Percentiles rank a stretch among this genome's conserved stretches.
phyloP scores from a whole-genome alignment of 64 coral and sea anemone genomes.

The Orbicella faveolata region DNA sequence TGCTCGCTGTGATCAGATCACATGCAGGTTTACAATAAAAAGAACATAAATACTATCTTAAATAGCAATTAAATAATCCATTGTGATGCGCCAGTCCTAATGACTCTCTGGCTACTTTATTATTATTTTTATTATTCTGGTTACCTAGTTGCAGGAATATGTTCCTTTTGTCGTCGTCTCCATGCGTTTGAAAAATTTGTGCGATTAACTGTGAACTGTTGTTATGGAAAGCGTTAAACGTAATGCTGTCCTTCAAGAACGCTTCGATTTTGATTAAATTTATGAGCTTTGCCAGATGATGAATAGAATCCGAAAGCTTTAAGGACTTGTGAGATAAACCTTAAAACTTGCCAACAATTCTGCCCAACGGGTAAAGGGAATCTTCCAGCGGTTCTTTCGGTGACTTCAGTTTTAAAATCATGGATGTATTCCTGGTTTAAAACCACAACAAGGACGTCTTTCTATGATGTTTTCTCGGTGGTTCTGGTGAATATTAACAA shows the following conservation, averaged over 20 bases:
- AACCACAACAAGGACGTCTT: not conserved
- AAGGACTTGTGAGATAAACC: not conserved
- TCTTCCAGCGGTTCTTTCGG: too few relatives aligned
- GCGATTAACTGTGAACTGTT: not conserved
- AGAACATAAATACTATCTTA: conserved; percentile 36
- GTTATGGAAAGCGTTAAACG: not conserved
- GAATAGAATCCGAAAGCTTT: not conserved
- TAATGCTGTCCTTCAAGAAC: not conserved
- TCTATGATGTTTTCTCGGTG: not conserved
- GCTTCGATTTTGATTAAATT: not conserved
- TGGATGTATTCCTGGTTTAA: too few relatives aligned
- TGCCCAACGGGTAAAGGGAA: too few relatives aligned
- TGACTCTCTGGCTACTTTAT: conserved; percentile 9
- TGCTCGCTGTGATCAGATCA: conserved; percentile 14
- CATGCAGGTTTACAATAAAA: conserved; percentile 2
- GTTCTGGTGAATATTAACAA: conserved; percentile 19
- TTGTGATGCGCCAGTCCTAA: conserved; percentile 23
- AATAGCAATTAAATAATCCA: conserved; percentile 41
- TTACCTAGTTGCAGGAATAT: conserved; percentile 8
- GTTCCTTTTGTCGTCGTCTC: conserved; percentile 11
- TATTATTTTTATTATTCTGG: not conserved
- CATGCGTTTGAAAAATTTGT: conserved; percentile 25
- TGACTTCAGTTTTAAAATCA: too few relatives aligned
- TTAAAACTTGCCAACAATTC: not conserved
- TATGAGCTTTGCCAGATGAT: not conserved